These are phyloP conservation scores for Maniola hyperantus DNA, from an alignment of 2,888 invertebrate genomes.

Conservation along the genomic window DNA sequence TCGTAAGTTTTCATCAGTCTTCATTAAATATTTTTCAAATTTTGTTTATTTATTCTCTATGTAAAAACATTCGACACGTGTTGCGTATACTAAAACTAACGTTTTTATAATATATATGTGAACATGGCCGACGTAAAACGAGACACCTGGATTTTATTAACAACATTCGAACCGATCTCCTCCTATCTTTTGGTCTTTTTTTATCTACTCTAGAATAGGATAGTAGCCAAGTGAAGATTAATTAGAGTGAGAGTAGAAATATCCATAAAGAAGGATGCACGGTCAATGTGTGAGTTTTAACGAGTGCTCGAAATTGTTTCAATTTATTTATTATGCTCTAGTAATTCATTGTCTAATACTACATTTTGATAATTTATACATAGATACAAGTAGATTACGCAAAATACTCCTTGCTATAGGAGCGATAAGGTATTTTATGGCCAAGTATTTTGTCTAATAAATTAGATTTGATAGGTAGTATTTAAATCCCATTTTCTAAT, in stretches of 20 bases:
- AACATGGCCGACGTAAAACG: constrained; percentile 33
- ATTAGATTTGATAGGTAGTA: constrained; percentile 15
- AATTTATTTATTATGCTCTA: constrained; percentile 74
- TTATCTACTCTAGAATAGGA: constrained; percentile 73
- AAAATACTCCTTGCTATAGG: constrained; percentile 42
- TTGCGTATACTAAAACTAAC: too few relatives aligned
- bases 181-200: constrained; percentile 72
- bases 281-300: constrained; percentile 81
- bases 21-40: too few relatives aligned
- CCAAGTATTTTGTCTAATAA: constrained; percentile 28
- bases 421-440: constrained; percentile 34
- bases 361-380: constrained; percentile 73
- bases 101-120: constrained; percentile 35
- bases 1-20: too few relatives aligned
- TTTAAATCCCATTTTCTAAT: constrained; percentile 4
- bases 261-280: constrained; percentile 75
- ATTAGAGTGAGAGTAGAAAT: constrained; percentile 68
- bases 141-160: constrained; percentile 40
- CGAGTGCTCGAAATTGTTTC: constrained; percentile 80
- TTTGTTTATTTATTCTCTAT: too few relatives aligned
- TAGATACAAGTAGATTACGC: constrained; percentile 63
- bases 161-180: constrained; percentile 68
- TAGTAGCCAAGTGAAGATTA: constrained; percentile 72
- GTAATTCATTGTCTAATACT: constrained; percentile 79
- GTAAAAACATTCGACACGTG: too few relatives aligned